phyloP scores from a whole-genome alignment of 2,888 invertebrate species.

The Candidula unifasciata region DNA sequence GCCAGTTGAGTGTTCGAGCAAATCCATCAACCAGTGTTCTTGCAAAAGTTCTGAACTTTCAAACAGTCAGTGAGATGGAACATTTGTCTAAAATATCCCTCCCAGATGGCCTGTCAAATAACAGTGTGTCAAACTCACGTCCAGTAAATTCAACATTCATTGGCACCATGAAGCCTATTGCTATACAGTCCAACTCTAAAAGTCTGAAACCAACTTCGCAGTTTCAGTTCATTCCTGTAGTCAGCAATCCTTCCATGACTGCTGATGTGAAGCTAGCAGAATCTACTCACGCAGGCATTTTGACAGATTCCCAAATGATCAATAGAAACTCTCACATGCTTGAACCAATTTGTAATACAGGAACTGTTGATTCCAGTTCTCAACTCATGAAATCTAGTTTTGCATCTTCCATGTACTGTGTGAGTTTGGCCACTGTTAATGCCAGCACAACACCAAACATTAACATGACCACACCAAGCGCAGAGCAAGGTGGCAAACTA shows the following conservation, averaged over 20 bases:
- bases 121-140: background rate
- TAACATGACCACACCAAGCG: background rate
- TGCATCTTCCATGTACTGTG: background rate
- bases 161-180: slow-evolving; percentile 42
- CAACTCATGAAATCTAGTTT: background rate
- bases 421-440: background rate
- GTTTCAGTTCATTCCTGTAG: slow-evolving; percentile 42
- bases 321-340: background rate
- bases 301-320: slow-evolving; percentile 10
- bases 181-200: background rate
- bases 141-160: slow-evolving; percentile 36
- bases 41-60: slow-evolving; percentile 44
- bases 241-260: slow-evolving; percentile 6
- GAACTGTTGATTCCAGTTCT: background rate
- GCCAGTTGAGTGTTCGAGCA: slow-evolving; percentile 24
- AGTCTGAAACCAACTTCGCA: slow-evolving; percentile 12
- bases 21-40: slow-evolving; percentile 31
- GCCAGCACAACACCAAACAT: background rate
- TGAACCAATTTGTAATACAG: background rate
- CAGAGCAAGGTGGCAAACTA: background rate
- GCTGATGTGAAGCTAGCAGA: slow-evolving; percentile 16
- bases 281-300: slow-evolving; percentile 27
- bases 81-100: background rate
- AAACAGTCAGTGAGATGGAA: slow-evolving; percentile 32
- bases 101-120: background rate